Evolutionary conservation across 1,140 invertebrate species (phyloP), one percentile per base, ranked within the genome.

Genomic region (Drosophila seguyi): DNA sequence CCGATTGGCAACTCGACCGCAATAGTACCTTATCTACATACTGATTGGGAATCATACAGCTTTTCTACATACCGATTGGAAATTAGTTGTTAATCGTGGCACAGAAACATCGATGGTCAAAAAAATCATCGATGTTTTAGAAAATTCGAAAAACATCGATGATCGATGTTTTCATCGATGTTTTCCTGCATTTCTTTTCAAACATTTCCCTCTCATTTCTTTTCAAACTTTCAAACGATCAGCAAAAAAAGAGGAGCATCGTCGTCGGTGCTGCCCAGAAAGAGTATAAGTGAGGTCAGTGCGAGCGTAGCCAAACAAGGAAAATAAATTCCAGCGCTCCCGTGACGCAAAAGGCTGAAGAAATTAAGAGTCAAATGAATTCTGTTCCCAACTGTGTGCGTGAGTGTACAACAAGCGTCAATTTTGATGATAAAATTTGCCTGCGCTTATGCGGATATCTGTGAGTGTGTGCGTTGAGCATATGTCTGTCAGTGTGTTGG

Each of bases 291-390:
- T 39, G n/a, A 31, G 47, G 27, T 52, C 58, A 13, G 61, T 57
- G 68, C 45, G 53, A 78, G 62, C 53, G 47, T 39, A 83, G 25
- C 39, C 56, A 56, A 67, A 68, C 55, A 22, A 44, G 52, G 61
- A 67, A 73, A 58, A 74, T 44, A 25, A 27, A 86, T 78, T 72
- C 62, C 50, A 72, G 39, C 47, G 58, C 36, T 34, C 34, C 25
- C 25, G 53, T 65, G 44, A 65, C 38, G 56, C 42, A 61, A 68
- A 63, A 50, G 62, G 73, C 55, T 68, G 55, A 72, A 66, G 48
- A 76, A 79, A 76, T 77, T 68, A 29, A 81, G 75, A 78, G 74
- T 66, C 79, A 81, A 85, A 69, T 78, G 36, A 81, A 81, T 61
- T 68, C 57, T 62, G 45, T 34, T 38, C 44, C 58, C 20, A 36